Conservation (phyloP, 2,113 vertebrate species). For the Pachycephala philippinensis region DNA sequence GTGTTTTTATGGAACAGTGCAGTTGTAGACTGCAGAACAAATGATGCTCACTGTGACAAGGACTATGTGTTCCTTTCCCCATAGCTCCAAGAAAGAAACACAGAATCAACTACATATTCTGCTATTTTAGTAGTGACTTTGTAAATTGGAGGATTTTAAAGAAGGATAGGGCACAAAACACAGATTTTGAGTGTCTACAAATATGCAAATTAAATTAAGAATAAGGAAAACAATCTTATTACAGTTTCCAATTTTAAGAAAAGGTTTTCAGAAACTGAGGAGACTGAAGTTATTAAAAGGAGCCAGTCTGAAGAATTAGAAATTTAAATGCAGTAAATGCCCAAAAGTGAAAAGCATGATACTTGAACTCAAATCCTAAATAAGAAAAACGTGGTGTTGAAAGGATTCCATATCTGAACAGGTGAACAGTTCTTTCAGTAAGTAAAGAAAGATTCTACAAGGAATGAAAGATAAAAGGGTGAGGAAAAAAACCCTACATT, state of each 20-base stretch:
- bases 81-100: not conserved
- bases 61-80: not conserved
- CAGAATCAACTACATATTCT: not conserved
- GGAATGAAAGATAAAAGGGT: not conserved
- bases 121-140: not conserved
- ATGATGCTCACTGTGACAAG: not conserved
- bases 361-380: not conserved
- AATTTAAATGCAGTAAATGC: not conserved
- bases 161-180: not conserved
- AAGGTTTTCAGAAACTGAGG: not conserved
- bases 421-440: not conserved
- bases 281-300: not conserved
- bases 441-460: not conserved
- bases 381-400: not conserved
- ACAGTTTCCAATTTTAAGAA: not conserved
- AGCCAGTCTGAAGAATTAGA: not conserved
- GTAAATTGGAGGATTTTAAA: not conserved
- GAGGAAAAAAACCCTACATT: not conserved
- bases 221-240: not conserved
- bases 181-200: not conserved
- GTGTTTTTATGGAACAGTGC: not conserved
- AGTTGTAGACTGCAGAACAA: not conserved
- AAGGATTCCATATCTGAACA: not conserved
- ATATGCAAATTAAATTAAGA: not conserved
- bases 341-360: not conserved